Conservation (phyloP, 2,888 invertebrate genomes). For the Napeogenes inachia region DNA sequence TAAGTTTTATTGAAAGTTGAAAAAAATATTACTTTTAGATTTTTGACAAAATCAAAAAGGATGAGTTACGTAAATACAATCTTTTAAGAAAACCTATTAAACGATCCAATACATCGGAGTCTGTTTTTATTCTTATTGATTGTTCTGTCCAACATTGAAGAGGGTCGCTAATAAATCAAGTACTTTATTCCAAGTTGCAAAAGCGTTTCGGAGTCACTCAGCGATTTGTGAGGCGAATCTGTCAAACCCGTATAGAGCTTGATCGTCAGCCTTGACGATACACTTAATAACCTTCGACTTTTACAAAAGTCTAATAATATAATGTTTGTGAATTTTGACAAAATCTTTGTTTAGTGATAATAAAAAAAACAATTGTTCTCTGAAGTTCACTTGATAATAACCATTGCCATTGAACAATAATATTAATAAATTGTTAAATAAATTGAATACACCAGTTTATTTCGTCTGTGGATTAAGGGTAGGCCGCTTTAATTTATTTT, state of each 20-base stretch:
- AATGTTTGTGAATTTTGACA: too few relatives aligned
- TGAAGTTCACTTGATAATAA: not conserved
- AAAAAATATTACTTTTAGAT: not conserved
- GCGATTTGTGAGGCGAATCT: slow-evolving; percentile 31
- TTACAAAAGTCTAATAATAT: too few relatives aligned
- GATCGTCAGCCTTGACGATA: slow-evolving; percentile 24
- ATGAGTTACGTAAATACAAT: slow-evolving; percentile 13
- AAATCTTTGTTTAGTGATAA: too few relatives aligned
- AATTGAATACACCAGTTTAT: not conserved
- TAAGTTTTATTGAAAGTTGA: too few relatives aligned
- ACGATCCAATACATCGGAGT: slow-evolving; percentile 19
- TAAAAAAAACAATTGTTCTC: too few relatives aligned
- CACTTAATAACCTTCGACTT: not conserved
- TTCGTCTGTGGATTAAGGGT: slow-evolving; percentile 6
- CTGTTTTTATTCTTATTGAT: slow-evolving; percentile 40
- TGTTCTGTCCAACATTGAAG: slow-evolving; percentile 39
- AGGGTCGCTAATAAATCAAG: slow-evolving; percentile 47
- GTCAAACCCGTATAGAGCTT: slow-evolving; percentile 23
- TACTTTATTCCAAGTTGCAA: slow-evolving; percentile 40
- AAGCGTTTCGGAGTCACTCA: slow-evolving; percentile 36
- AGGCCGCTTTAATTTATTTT: slow-evolving; percentile 22
- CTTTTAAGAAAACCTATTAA: slow-evolving; percentile 19
- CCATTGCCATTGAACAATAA: not conserved
- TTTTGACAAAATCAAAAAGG: not conserved
- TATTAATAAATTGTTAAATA: not conserved